Percentiles rank a stretch among this genome's conserved stretches.
phyloP scores from a whole-genome alignment of 2,888 invertebrate genomes.

The Chrysodeixis includens region DNA sequence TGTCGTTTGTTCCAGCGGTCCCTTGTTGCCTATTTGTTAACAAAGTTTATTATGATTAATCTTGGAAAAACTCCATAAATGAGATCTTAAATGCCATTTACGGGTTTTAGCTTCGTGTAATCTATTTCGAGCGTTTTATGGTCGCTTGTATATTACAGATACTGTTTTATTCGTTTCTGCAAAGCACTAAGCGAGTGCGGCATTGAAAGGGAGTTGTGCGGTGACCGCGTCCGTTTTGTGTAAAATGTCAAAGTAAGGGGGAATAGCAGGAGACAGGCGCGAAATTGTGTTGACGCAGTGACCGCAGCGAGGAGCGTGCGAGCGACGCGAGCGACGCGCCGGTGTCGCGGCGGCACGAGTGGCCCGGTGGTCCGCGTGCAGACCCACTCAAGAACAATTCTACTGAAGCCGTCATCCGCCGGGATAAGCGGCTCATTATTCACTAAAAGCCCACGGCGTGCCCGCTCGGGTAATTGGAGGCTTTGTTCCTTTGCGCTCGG shows the following conservation, averaged over 20 bases:
- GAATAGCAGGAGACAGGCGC: conserved; percentile 70
- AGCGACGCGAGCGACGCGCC: conserved; percentile 26
- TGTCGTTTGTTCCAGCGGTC: conserved; percentile 8
- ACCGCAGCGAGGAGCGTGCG: conserved; percentile 65
- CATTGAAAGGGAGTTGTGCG: conserved; percentile 76
- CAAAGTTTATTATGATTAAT: conserved; percentile 18
- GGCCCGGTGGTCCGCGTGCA: conserved; percentile 74
- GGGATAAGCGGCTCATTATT: conserved; percentile 88
- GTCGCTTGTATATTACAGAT: conserved; percentile 36
- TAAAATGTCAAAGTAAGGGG: conserved; percentile 84
- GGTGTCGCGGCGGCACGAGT: conserved; percentile 26
- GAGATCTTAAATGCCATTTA: conserved; percentile 22
- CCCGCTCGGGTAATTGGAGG: conserved; percentile 86
- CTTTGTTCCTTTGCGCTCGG: conserved; percentile 86
- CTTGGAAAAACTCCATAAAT: conserved; percentile 19
- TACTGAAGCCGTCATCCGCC: conserved; percentile 82
- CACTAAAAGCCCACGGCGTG: conserved; percentile 88
- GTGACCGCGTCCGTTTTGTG: conserved; percentile 79
- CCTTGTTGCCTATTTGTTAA: conserved; percentile 14
- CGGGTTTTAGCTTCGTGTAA: conserved; percentile 19
- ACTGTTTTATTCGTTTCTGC: conserved; percentile 45
- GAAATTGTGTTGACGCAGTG: conserved; percentile 83
- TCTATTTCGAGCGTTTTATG: conserved; percentile 29
- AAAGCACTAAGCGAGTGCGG: conserved; percentile 57
- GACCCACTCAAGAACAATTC: conserved; percentile 82